Base-by-base conservation (phyloP, 2,888 invertebrate species). In the Morinoia aosen region DNA sequence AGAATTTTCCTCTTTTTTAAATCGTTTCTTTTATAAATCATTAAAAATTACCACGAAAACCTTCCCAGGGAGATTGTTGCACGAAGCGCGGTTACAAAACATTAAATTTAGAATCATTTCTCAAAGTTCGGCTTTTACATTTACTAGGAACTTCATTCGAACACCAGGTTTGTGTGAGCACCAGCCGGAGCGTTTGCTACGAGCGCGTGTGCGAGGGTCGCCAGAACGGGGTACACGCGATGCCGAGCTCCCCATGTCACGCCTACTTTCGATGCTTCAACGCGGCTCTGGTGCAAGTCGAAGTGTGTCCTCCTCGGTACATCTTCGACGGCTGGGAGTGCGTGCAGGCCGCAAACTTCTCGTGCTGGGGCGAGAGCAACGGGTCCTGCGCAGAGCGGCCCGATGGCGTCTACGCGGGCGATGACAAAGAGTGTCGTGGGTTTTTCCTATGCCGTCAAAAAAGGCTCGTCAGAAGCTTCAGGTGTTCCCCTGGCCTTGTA, bases 221-320 rank as follows among this genome's bases (percentile, higher is more conserved):
- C 8, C 95, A 96, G 48, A 96, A 96, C 48, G 96, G 96, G 0
- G 64, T 96, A 25, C 96, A 96, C 48, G 96, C 96, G 16, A 94
- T 95, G 57, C 95, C 96, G 14, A 94, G 96, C 39, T 96, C 96
- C 3, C 95, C 96, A 25, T 96, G 96, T 96, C 64, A 95, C 95
- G 94, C 95, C 64, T 96, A 90, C 95, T 95, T 96, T 64, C 56
- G 95, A 33, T 96, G 96, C 88, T 96, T 96, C 96, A 96, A 96
- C 76, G 96, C 96, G 19, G 96, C 96, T 33, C 95, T 96, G 40
- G 95, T 96, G n/a, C 48, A 95, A 16, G 95, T 96, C 90, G 95
- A 96, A 58, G 95, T 95, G 57, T 96, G 96, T 58, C 96, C 96
- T 33, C 76, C 61, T 16, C 91, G 95, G 57, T 95, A 96, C 56